Evolutionary conservation across 2,113 vertebrate genomes (phyloP).

Genomic region (Pholis gunnellus): DNA sequence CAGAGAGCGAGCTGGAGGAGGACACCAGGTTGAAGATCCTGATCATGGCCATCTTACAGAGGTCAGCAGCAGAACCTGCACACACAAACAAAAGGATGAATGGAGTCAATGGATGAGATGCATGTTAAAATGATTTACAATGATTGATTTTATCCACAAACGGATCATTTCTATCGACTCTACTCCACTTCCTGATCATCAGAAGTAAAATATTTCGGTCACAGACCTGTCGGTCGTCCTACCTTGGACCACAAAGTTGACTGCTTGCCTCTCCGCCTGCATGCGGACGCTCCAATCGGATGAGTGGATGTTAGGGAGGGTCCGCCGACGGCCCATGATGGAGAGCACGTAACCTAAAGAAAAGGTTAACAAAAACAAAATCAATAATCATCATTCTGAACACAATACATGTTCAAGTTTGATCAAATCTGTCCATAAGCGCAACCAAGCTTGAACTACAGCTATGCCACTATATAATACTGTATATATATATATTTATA

Average conservation of each 20-base stretch:
- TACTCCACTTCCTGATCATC: background rate
- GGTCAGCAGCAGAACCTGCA: conserved; percentile 92
- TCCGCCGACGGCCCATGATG: conserved; percentile 90
- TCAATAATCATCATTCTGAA: background rate
- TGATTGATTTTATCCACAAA: background rate
- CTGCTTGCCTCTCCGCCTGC: conserved; percentile 93
- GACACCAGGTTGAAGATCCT: conserved; percentile 86
- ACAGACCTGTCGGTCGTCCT: conserved; percentile 8
- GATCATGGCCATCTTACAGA: conserved; percentile 96
- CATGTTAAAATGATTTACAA: background rate
- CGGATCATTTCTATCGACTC: background rate
- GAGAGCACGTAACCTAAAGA: conserved; percentile 88
- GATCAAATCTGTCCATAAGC: background rate
- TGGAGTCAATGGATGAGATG: no score
- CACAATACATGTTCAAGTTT: background rate
- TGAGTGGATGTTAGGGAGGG: conserved; percentile 86
- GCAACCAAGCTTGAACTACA: background rate
- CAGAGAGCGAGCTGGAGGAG: conserved; percentile 81
- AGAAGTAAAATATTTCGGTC: background rate
- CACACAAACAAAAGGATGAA: conserved; percentile 9
- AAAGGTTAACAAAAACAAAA: background rate
- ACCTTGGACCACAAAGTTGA: conserved; percentile 97
- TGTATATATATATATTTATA: no score
- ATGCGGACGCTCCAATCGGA: conserved; percentile 84
- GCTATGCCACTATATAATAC: background rate